Evolutionary conservation across 2,888 invertebrate genomes (phyloP).

Genomic region (Parthenolecanium corni): DNA sequence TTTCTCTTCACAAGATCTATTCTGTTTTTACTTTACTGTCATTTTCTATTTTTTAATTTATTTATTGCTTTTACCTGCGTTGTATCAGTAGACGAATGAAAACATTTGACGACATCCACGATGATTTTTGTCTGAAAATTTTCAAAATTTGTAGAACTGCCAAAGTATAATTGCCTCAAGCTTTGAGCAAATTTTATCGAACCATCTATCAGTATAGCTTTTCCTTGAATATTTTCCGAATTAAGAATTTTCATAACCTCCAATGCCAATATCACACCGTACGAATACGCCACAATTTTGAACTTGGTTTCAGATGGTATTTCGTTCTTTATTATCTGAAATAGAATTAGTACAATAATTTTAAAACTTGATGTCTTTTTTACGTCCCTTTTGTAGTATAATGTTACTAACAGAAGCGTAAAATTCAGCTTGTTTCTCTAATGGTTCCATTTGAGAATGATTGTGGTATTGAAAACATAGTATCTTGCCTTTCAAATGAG

Average conservation of each 20-base stretch:
- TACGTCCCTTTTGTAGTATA: not conserved
- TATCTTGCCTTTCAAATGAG: not conserved
- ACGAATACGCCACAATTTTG: constrained; percentile 12
- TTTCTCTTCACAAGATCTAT: too few relatives aligned
- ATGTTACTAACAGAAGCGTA: constrained; percentile 1
- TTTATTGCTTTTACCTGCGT: not conserved
- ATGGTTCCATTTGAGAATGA: not conserved
- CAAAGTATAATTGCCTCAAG: not conserved
- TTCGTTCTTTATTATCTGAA: not conserved
- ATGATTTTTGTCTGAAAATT: constrained; percentile 9
- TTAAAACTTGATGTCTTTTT: not conserved
- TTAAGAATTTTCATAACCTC: constrained; percentile 11
- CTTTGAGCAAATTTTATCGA: constrained; percentile 4
- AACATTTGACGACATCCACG: not conserved
- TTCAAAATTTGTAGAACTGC: not conserved
- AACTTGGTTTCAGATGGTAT: not conserved
- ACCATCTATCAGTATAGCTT: not conserved
- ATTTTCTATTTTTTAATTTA: too few relatives aligned
- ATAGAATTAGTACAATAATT: not conserved
- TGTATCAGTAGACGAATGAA: not conserved
- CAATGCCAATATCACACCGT: constrained; percentile 9
- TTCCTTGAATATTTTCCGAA: not conserved
- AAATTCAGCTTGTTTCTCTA: not conserved
- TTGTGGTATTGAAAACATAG: constrained; percentile 11
- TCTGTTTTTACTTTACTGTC: too few relatives aligned